phyloP scores from a whole-genome alignment of 2,113 vertebrate genomes.

The Jacana jacana region DNA sequence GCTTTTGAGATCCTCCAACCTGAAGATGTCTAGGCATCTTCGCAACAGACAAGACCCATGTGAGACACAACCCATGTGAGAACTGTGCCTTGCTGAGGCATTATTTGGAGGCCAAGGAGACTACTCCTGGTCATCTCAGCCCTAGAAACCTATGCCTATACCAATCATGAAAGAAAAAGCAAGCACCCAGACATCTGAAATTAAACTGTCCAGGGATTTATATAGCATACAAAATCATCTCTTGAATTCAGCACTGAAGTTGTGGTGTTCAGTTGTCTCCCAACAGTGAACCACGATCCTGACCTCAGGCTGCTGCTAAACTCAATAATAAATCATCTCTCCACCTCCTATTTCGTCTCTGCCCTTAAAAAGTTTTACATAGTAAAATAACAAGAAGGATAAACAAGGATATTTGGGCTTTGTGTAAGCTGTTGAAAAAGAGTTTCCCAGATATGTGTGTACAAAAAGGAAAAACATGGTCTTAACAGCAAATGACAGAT shows the following conservation, averaged over 20 bases:
- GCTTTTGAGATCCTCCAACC: neutral
- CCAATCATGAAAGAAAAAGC: neutral
- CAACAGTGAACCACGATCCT: neutral
- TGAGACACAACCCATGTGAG: neutral
- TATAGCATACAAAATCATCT: neutral
- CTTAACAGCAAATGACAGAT: neutral
- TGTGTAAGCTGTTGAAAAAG: neutral
- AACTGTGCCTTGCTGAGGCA: neutral
- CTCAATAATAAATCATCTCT: neutral
- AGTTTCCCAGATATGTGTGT: neutral
- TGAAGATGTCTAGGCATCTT: too few relatives aligned
- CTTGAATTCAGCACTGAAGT: neutral
- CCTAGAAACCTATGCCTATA: neutral
- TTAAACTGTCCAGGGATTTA: neutral
- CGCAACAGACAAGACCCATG: neutral
- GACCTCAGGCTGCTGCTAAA: neutral
- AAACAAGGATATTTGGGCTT: neutral
- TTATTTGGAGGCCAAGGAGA: neutral
- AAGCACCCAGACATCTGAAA: neutral
- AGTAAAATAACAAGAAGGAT: neutral
- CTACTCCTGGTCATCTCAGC: accelerated
- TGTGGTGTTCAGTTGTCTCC: neutral
- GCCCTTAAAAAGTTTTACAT: neutral
- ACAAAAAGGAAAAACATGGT: neutral
- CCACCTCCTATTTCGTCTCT: neutral